Percentiles rank a stretch among this genome's conserved stretches.
Evolutionary conservation across 2,113 vertebrate species (phyloP).

Genomic region (Dipodomys spectabilis): DNA sequence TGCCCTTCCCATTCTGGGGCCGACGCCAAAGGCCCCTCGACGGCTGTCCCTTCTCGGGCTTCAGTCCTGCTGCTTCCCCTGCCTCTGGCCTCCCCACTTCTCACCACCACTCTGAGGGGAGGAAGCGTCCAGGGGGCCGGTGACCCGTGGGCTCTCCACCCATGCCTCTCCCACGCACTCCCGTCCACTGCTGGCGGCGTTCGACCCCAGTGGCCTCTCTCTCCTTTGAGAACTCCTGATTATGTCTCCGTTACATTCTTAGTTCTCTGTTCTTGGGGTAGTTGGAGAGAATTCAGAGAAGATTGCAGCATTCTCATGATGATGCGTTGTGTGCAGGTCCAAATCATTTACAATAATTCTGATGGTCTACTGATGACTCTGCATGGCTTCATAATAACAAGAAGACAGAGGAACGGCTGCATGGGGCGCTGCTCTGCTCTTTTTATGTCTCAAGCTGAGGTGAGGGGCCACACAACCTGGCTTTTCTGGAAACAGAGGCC

Average conservation of each 20-base stretch:
- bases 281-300: neutral
- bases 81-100: too few relatives aligned
- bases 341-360: neutral
- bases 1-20: too few relatives aligned
- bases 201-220: too few relatives aligned
- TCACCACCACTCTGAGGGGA: too few relatives aligned
- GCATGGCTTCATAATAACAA: too few relatives aligned
- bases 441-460: neutral
- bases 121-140: too few relatives aligned
- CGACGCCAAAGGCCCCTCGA: too few relatives aligned
- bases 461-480: conserved; percentile 52
- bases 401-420: neutral
- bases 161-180: too few relatives aligned
- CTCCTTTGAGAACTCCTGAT: neutral
- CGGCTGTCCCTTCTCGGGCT: too few relatives aligned
- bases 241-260: neutral
- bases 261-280: neutral
- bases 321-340: accelerated
- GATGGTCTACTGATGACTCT: neutral
- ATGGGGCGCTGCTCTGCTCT: accelerated
- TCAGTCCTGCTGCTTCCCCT: too few relatives aligned
- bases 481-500: conserved; percentile 9
- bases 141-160: too few relatives aligned
- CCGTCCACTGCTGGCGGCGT: too few relatives aligned
- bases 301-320: neutral